Percentiles rank a stretch among this genome's conserved stretches.
phyloP scores from a whole-genome alignment of 2,113 vertebrate genomes.

The Sprattus sprattus region DNA sequence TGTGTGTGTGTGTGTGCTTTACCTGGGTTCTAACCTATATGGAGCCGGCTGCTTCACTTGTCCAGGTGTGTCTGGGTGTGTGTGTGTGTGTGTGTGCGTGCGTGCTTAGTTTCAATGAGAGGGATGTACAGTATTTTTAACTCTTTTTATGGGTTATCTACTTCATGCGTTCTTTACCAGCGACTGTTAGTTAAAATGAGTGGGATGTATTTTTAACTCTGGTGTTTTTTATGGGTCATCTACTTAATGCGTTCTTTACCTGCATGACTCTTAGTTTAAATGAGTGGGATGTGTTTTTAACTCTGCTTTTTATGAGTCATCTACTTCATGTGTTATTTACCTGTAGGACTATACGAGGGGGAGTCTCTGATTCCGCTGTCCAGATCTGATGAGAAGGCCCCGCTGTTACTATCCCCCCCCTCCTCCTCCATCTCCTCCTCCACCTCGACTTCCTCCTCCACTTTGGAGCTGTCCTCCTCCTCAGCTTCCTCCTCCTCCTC shows the following conservation, averaged over 20 bases:
- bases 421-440: conserved; percentile 56
- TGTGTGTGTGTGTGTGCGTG: too few species aligned
- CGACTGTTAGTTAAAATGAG: too few species aligned
- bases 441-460: conserved; percentile 55
- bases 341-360: conserved; percentile 65
- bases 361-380: conserved; percentile 64
- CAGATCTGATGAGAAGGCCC: conserved; percentile 60
- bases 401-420: conserved; percentile 54
- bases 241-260: conserved; percentile 51
- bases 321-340: conserved; percentile 47
- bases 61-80: too few species aligned
- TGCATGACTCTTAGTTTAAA: conserved; percentile 54
- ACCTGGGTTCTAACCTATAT: too few species aligned
- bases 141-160: too few species aligned
- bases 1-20: neutral
- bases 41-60: too few species aligned
- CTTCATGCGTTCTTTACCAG: too few species aligned
- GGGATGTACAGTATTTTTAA: too few species aligned
- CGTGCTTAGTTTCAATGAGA: too few species aligned
- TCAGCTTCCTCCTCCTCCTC: conserved; percentile 48
- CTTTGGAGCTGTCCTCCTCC: conserved; percentile 59
- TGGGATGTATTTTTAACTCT: too few species aligned
- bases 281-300: neutral
- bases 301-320: too few species aligned
- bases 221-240: neutral